Evolutionary conservation across 2,113 vertebrate species (phyloP), one percentile per base, ranked within the genome.

Genomic region (Synchiropus splendidus): DNA sequence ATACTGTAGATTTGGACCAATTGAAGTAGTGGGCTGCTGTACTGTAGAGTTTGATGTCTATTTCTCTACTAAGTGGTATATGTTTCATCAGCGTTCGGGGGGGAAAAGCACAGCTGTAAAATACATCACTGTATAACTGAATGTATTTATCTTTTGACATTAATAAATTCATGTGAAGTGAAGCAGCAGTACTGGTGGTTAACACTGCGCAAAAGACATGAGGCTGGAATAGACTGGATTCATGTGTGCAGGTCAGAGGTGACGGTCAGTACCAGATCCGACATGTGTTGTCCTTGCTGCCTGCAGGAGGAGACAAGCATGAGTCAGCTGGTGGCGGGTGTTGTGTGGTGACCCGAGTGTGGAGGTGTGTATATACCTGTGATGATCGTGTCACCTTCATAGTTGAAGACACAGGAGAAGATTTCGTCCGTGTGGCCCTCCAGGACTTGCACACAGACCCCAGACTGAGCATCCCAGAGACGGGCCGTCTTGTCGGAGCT

Each of bases 251-350:
- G 37, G 4, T 6, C 15, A 10, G 37, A 16, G 15, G 13, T 8
- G 8, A 2, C 9, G 36, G n/a, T 90, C 81, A 97, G 41, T 66
- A 82, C 93, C 93, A 97, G 79, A 97, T 89, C 67, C 89, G 81
- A 43, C 93, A 97, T 43, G 92, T 94, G 66, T 96, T 96, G 54
- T 98, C 92, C 75, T 95, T 97, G 84, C 93, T 94, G 14, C 92
- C 93, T 97, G 74, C 41, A 31, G 75, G 43, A 39, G 42, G 52
- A 36, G 31, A 77, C 48, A 62, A 56, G 56, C 17, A 53, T 4
- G n/a, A 56, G 72, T n/a, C 38, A 68, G 64, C 47, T 64, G 55
- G 37, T 30, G 52, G 46, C 12, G 17, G 12, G 14, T 13, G 16
- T 13, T 27, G 21, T 27, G 21, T 27, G 21, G n/a, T n/a, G n/a